Evolutionary conservation across 2,797 vertebrate species (phyloP), one percentile per base, ranked within the genome.

Genomic region (Malacoctenus gilli): DNA sequence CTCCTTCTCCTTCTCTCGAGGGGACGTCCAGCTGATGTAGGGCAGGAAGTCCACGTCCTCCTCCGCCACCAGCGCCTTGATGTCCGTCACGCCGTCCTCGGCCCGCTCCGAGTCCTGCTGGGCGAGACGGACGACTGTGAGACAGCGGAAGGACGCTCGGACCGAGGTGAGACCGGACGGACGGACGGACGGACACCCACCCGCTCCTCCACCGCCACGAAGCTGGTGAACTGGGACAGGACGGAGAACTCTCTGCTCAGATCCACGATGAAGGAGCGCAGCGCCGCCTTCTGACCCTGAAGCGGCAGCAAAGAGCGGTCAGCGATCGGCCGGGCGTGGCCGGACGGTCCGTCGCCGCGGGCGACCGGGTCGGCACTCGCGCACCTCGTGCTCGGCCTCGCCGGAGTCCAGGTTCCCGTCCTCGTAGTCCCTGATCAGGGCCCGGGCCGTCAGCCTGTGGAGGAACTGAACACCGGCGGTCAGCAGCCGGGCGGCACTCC

Each of bases 161-260:
- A 9, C 5, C 5, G 5, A 13, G 20, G 13, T 9, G 13, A 5
- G 36, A 16, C 9, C 8, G 8, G 22, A 14, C 14, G 14, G 2
- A n/a, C n/a, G n/a, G n/a, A n/a, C n/a, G n/a, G n/a, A n/a, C 11
- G 6, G n/a, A 9, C n/a, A 91, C 93, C 21, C 80, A 95, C 94
- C 92, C 94, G 89, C 85, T 94, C 91, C 82, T 96, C 95, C 41
- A 95, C 73, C 28, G 94, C 95, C 61, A 96, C 86, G 43, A 96
- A 97, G 81, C 94, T 97, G 82, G 95, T 96, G 76, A 94, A 95
- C 60, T 94, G 94, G 55, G 92, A 95, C 68, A 96, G 79, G 56
- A 97, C 85, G 60, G 92, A 94, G 77, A 92, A 93, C 79, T 95
- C 92, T 83, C 92, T 93, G 85, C 95, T 96, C 21, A 95, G 68